Evolutionary conservation across 2,888 invertebrate species (phyloP).

Genomic region (Lepidocyrtinus sp.): DNA sequence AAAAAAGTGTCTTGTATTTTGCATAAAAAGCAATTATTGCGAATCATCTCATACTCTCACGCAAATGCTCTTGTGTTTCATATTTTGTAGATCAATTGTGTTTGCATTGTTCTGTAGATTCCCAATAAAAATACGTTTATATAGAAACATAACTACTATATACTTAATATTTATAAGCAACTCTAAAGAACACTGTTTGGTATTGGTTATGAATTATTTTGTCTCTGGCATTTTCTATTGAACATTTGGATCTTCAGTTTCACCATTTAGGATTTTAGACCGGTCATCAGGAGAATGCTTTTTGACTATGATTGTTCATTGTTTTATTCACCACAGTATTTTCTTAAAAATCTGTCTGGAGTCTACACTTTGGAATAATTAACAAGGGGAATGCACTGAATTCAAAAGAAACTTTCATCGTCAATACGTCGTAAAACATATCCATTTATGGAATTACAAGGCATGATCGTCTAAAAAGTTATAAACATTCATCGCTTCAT

Average conservation of each 20-base stretch:
- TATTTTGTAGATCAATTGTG: no score
- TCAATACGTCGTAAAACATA: background rate
- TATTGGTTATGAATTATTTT: background rate
- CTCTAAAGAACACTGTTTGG: constrained; percentile 33
- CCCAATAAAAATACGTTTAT: no score
- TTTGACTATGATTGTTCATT: constrained; percentile 34
- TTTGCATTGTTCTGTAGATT: constrained; percentile 47
- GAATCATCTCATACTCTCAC: no score
- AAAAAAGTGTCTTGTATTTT: no score
- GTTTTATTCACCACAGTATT: constrained; percentile 18
- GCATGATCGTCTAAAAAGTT: background rate
- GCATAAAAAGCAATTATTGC: no score
- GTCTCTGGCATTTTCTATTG: background rate
- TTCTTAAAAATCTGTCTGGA: background rate
- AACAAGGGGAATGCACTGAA: constrained; percentile 27
- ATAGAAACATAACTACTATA: no score
- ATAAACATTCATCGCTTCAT: background rate
- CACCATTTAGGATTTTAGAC: constrained; percentile 7
- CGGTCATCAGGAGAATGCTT: constrained; percentile 23
- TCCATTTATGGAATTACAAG: background rate
- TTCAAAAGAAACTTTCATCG: no score
- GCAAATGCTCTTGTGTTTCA: no score
- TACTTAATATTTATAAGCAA: constrained; percentile 6
- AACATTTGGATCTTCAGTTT: background rate
- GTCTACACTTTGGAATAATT: constrained; percentile 4